These are phyloP conservation scores for Cheilosia pagana DNA, from an alignment of 2,888 invertebrate genomes.

Conservation along the genomic window DNA sequence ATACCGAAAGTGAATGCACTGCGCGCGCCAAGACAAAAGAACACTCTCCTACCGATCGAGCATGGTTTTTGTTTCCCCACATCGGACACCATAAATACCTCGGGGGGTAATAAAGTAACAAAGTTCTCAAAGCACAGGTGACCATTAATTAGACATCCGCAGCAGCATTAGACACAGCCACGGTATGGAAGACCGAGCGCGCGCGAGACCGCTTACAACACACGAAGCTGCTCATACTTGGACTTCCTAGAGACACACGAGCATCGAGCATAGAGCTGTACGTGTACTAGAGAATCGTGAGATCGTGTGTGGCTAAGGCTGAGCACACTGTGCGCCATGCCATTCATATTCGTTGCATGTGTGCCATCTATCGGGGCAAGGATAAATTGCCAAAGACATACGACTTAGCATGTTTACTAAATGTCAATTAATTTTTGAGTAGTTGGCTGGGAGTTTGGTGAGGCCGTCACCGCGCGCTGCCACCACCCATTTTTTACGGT, in stretches of 20 bases:
- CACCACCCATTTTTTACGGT: constrained; percentile 45
- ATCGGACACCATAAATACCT: constrained; percentile 39
- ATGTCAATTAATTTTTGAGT: constrained; percentile 76
- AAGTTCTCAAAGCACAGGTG: constrained; percentile 71
- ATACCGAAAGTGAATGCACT: constrained; percentile 53
- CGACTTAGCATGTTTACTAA: constrained; percentile 75
- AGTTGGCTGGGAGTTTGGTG: constrained; percentile 61
- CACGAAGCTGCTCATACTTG: constrained; percentile 30
- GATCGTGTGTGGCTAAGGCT: constrained; percentile 68
- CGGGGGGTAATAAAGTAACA: constrained; percentile 49
- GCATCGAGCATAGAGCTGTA: no score
- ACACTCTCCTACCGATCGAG: constrained; percentile 24
- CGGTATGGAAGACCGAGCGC: constrained; percentile 44
- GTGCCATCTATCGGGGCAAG: constrained; percentile 70
- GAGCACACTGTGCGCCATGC: constrained; percentile 14
- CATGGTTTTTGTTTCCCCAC: constrained; percentile 6
- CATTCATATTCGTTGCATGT: constrained; percentile 68
- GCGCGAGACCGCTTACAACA: constrained; percentile 48
- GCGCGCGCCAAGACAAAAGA: constrained; percentile 46
- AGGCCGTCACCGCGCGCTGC: constrained; percentile 9
- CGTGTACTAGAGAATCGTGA: constrained; percentile 67
- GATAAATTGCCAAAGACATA: constrained; percentile 75
- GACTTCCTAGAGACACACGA: neutral
- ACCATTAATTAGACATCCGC: constrained; percentile 74
- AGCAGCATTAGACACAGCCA: constrained; percentile 67